Evolutionary conservation across 2,888 invertebrate genomes (phyloP), one percentile per base, ranked within the genome.

Genomic region (Micoletzkya japonica): DNA sequence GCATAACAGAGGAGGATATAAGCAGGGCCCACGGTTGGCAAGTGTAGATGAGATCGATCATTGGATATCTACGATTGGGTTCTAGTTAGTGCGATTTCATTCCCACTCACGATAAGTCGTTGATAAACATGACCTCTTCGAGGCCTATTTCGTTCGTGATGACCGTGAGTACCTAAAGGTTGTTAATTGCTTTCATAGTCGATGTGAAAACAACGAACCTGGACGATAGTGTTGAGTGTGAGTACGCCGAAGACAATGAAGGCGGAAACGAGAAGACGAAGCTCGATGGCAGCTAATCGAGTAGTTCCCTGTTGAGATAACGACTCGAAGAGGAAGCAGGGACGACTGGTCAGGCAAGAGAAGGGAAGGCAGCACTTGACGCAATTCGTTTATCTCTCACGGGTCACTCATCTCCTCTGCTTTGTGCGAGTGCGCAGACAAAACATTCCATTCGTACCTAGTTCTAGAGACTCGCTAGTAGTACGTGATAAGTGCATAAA

Each of bases 11-110:
- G 14, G 64, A 66, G 37, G 28, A 66, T 30, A 66, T 20, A 32
- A 66, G 52, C 14, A 66, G 64, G 20, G 64, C 64, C 64, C 64
- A 66, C 3, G 64, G 64, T 37, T 66, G 64, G n/a, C 64, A 66
- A 37, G 64, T 54, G 54, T 66, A 66, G 64, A 66, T 66, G 26
- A 66, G 52, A 28, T 66, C 64, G 0, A 66, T 54, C 64, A 66
- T 66, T 10, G 64, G 64, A 30, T 66, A 66, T 26, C 64, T 66
- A 36, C 7, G 39, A 37, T 39, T 4, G 14, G 7, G n/a, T n/a
- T n/a, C n/a, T n/a, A n/a, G n/a, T n/a, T n/a, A n/a, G n/a, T n/a
- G n/a, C n/a, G n/a, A n/a, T n/a, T 6, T 52, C 17, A 52, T 52
- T 52, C 24, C 52, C 24, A 36, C 64, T 37, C 26, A 66, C 64